Evolutionary conservation across 2,888 invertebrate species (phyloP).

Genomic region (Kuschelorhynchus macadamiae): DNA sequence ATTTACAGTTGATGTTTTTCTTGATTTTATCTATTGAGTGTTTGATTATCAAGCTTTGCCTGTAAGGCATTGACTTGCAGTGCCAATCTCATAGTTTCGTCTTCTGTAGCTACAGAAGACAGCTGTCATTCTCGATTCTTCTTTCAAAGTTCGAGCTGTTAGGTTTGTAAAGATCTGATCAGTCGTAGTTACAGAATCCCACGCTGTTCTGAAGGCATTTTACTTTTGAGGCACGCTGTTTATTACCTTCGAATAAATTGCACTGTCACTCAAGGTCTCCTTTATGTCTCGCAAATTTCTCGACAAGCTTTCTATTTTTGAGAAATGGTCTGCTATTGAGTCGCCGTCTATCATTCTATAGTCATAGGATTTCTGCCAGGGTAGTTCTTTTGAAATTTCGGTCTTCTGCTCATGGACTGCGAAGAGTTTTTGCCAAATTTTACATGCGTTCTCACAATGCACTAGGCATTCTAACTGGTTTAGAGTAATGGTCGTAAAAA

Average conservation of each 20-base stretch:
- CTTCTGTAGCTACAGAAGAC: slow-evolving; percentile 11
- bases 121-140: slow-evolving; percentile 41
- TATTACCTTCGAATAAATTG: slow-evolving; percentile 35
- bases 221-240: slow-evolving; percentile 36
- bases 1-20: slow-evolving; percentile 42
- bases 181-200: slow-evolving; percentile 33
- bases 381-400: slow-evolving; percentile 51
- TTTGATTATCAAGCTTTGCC: slow-evolving; percentile 8
- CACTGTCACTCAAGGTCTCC: slow-evolving; percentile 34
- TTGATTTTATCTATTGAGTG: slow-evolving; percentile 37
- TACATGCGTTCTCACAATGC: slow-evolving; percentile 48
- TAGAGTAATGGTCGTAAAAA: neutral
- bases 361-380: slow-evolving; percentile 48
- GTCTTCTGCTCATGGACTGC: slow-evolving; percentile 55
- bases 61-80: slow-evolving; percentile 41
- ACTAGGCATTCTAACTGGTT: neutral
- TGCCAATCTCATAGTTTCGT: slow-evolving; percentile 34
- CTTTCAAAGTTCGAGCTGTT: slow-evolving; percentile 39
- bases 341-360: slow-evolving; percentile 39
- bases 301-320: slow-evolving; percentile 21
- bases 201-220: slow-evolving; percentile 30
- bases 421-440: slow-evolving; percentile 57
- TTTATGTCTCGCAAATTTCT: slow-evolving; percentile 26
- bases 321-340: slow-evolving; percentile 11
- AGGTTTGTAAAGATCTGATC: slow-evolving; percentile 45